Base-by-base conservation (phyloP, 2,797 vertebrate genomes). In the Typhlichthys eigenmanni region DNA sequence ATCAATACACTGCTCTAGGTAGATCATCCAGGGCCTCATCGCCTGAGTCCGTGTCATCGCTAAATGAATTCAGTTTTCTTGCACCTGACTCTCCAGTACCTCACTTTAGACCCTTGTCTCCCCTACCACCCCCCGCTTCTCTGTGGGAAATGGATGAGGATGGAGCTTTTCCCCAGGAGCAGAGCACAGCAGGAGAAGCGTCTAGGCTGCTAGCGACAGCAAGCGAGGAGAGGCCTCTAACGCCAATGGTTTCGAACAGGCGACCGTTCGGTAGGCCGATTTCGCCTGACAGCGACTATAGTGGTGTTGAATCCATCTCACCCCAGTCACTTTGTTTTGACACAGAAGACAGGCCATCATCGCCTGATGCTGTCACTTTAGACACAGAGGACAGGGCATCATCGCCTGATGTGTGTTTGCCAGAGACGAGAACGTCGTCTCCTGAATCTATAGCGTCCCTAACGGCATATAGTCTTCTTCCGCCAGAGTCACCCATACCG, bases 191-290 rank as follows among this genome's bases (percentile, higher is more conserved):
- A 63, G 59, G 43, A 34, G 58, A 24, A n/a, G 14, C 17, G 7
- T 55, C 51, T 56, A 48, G 34, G 19, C 13, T 78, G 14, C 47
- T 66, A 16, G 34, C 52, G 64, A 34, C 68, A 64, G 72, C 81
- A 62, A 48, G 64, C 52, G 83, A 86, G 17, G 83, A 88, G 64
- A 82, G 76, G 59, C 80, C 83, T 17, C 75, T 86, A 62, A 87
- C 82, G 1, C 85, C 87, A 62, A 88, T 86, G 85, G 74, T 90
- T 75, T 72, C 89, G 64, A 90, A 92, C 60, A 86, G 73, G 68
- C 85, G 24, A 56, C 83, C 81, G 13, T 87, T 89, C 76, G 84
- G 84, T 66, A 84, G 82, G 55, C 86, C 88, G 5, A 1, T 87
- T 58, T 91, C 89, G 29, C 70, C 71, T 49, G 32, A 38, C 57